phyloP scores from a whole-genome alignment of 2,888 invertebrate species.

The Amphimallon solstitiale region DNA sequence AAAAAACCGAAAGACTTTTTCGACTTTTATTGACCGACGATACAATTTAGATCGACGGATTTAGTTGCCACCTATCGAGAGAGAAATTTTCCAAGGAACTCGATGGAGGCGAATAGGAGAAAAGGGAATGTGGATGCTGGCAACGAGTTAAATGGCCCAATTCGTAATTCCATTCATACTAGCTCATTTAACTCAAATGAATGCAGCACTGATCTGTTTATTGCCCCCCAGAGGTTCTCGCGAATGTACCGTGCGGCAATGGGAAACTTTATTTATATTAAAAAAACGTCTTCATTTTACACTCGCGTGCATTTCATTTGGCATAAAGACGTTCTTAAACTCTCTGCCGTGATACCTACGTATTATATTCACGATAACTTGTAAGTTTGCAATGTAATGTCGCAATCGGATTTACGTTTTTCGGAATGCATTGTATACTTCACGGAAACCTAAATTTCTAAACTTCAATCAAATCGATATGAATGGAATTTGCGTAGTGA shows the following conservation, averaged over 20 bases:
- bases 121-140: slow-evolving; percentile 13
- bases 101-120: neutral
- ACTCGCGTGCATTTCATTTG: slow-evolving; percentile 21
- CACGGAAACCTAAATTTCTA: too few species aligned
- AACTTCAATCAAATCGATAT: too few species aligned
- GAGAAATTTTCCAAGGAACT: slow-evolving; percentile 6
- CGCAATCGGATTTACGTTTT: too few species aligned
- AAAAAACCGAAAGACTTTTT: neutral
- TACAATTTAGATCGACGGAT: slow-evolving; percentile 25
- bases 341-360: too few species aligned
- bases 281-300: slow-evolving; percentile 30
- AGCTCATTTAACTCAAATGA: slow-evolving; percentile 40
- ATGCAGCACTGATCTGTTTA: slow-evolving; percentile 39
- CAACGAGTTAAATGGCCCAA: slow-evolving; percentile 36
- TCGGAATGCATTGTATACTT: too few species aligned
- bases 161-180: slow-evolving; percentile 39
- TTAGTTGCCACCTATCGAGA: slow-evolving; percentile 22
- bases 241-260: slow-evolving; percentile 6
- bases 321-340: too few species aligned
- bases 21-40: slow-evolving; percentile 12
- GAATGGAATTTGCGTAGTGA: too few species aligned
- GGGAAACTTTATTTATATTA: slow-evolving; percentile 17
- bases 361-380: too few species aligned
- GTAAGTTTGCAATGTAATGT: too few species aligned
- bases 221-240: slow-evolving; percentile 30